Conservation (phyloP, 1,140 invertebrate genomes). For the Magallana angulata region DNA sequence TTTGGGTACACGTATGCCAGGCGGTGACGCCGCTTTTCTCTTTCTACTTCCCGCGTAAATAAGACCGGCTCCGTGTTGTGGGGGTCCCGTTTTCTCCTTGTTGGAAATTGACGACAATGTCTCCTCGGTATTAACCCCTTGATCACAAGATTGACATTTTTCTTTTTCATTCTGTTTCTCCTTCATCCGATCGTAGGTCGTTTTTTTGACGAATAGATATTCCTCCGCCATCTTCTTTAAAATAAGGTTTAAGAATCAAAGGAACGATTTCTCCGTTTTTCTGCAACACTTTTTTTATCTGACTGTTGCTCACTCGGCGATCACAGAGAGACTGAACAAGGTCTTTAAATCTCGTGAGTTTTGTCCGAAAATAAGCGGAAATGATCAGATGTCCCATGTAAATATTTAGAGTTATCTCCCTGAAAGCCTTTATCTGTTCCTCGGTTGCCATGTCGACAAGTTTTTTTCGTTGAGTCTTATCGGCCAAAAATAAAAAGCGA, state of each 20-base stretch:
- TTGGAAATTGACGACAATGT: neutral
- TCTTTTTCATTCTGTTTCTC: slow-evolving; percentile 14
- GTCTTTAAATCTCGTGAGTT: neutral
- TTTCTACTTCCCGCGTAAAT: neutral
- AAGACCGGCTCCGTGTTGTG: too few species aligned
- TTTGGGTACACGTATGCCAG: neutral
- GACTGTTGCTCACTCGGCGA: slow-evolving; percentile 33
- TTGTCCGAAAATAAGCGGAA: slow-evolving; percentile 25
- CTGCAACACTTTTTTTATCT: neutral
- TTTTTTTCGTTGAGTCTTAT: slow-evolving; percentile 41
- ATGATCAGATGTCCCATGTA: slow-evolving; percentile 39
- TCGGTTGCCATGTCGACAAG: slow-evolving; percentile 19
- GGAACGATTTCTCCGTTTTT: slow-evolving; percentile 22
- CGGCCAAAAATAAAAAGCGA: slow-evolving; percentile 32
- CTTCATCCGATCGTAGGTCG: slow-evolving; percentile 38
- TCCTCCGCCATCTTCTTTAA: slow-evolving; percentile 35
- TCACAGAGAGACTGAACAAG: slow-evolving; percentile 41
- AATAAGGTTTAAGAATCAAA: slow-evolving; percentile 17
- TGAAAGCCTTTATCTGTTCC: slow-evolving; percentile 40
- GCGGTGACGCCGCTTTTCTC: slow-evolving; percentile 2
- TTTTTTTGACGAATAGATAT: slow-evolving; percentile 36
- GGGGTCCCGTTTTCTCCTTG: too few species aligned
- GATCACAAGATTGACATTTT: neutral
- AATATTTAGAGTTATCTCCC: slow-evolving; percentile 49
- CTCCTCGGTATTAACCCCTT: neutral